A percentile compares a stretch with the other conserved stretches of the same genome.
Evolutionary conservation across 2,797 vertebrate species (phyloP).

Genomic region (Diceros bicornis): DNA sequence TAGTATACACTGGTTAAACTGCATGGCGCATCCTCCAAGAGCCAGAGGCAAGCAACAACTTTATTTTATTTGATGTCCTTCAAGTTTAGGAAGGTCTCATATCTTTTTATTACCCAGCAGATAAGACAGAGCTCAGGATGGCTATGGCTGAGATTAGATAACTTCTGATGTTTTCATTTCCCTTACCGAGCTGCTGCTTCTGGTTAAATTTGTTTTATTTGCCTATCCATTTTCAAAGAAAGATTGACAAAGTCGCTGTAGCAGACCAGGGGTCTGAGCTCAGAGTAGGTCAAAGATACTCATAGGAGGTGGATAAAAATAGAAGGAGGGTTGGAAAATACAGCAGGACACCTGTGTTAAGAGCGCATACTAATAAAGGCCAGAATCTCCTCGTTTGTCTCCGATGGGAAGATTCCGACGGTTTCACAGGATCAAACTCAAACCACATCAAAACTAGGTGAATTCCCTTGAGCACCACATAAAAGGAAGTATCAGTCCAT

Average conservation of each 20-base stretch:
- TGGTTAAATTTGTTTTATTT: conserved; percentile 12
- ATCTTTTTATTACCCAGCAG: conserved; percentile 49
- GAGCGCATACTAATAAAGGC: background rate
- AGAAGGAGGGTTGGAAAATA: background rate
- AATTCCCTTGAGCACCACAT: background rate
- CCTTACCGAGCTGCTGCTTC: conserved; percentile 35
- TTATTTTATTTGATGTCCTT: conserved; percentile 33
- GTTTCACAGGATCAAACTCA: conserved; percentile 28
- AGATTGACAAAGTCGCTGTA: background rate
- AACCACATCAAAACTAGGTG: conserved; percentile 35
- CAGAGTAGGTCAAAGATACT: conserved; percentile 22
- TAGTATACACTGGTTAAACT: background rate
- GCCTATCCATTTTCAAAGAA: background rate
- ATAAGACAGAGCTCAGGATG: conserved; percentile 43
- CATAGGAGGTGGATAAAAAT: conserved; percentile 32
- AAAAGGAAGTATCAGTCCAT: background rate
- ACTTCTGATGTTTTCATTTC: conserved; percentile 64
- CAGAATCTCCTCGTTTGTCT: conserved; percentile 20
- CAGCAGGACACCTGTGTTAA: background rate
- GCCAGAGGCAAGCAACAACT: background rate
- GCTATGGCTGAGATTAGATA: conserved; percentile 60
- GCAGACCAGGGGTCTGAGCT: background rate
- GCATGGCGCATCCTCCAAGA: background rate
- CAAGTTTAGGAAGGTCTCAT: conserved; percentile 41
- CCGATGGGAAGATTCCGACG: conserved; percentile 43